A percentile compares a stretch with the other conserved stretches of the same genome.
These are phyloP conservation scores for Alethe castanea DNA, from an alignment of 2,113 vertebrate genomes.

Conservation along the genomic window DNA sequence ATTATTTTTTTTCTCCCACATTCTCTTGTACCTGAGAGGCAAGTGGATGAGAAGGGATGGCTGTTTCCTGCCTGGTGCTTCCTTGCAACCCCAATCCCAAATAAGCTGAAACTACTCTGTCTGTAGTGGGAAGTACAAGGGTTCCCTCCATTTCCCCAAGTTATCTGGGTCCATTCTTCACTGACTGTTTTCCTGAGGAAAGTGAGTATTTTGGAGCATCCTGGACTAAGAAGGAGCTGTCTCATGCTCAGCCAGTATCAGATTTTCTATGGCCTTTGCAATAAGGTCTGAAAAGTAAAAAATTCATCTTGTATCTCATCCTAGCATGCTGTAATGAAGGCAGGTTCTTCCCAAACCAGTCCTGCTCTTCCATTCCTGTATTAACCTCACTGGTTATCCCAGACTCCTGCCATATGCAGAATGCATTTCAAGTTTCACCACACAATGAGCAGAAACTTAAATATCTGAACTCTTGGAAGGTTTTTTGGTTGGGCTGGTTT, in stretches of 20 bases:
- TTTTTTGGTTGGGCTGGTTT: not conserved
- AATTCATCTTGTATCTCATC: rapidly evolving
- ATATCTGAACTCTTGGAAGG: not conserved
- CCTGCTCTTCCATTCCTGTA: not conserved
- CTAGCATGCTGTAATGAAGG: rapidly evolving
- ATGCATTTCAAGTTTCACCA: not conserved
- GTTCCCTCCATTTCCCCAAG: not conserved
- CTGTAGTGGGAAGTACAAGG: not conserved
- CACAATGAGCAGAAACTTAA: not conserved
- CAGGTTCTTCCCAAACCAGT: not conserved
- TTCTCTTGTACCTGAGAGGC: not conserved
- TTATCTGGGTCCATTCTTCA: not conserved
- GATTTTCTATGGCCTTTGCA: not conserved
- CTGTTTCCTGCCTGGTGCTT: not conserved
- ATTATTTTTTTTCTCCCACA: not conserved
- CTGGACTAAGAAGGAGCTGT: not conserved
- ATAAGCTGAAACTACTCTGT: not conserved
- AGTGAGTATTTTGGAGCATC: not conserved
- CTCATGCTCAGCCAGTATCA: not conserved
- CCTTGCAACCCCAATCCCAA: not conserved
- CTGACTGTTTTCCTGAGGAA: not conserved
- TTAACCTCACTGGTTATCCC: not conserved
- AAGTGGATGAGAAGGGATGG: not conserved
- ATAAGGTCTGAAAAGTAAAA: not conserved
- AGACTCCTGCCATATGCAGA: not conserved